Base-by-base conservation (phyloP, 2,888 invertebrate genomes). In the Diaperis boleti region DNA sequence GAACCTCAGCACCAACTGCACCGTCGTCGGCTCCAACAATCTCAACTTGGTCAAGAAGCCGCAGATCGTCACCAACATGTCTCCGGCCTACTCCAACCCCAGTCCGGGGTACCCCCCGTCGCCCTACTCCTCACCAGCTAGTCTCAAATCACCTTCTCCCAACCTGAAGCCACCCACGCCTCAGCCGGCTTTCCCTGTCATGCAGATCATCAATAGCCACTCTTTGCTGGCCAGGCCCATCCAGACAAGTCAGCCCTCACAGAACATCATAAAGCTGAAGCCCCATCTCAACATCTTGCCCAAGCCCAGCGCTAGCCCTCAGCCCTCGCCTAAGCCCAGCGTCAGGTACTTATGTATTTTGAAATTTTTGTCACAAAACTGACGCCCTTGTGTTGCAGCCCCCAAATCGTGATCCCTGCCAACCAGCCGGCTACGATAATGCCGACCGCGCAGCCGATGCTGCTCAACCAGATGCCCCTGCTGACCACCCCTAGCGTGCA, bases 401-500 rank as follows among this genome's bases (percentile, higher is more conserved):
- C 81, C 3, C 81, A 81, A 72, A 81, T 81, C 62, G 80, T 81
- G 65, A 78, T 81, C 66, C 81, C 80, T 7, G 72, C 77, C 8
- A 79, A 77, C 62, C 78, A 78, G 50, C 75, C 73, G 20, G 79
- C 81, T 6, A 79, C 82, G 5, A 74, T 82, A 68, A 78, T 82
- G 77, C 81, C 79, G 4, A 76, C 81, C 3, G 79, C 79, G 0
- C 82, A 81, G 60, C 81, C 81, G 4, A 68, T 82, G 20, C 74
- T 82, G 3, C 69, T 81, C 22, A 82, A 82, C 67, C 82, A 82
- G 67, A 81, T 82, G 81, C 80, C 79, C 3, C 76, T 79, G 73
- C 62, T 80, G 45, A 71, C 66, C 5, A 85, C 88, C 47, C 88
- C 89, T 71, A 88, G 89, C 42, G 88, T 91, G 56, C 91, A 91